Conservation (phyloP, 2,113 vertebrate species). For the Formicarius rufipectus region DNA sequence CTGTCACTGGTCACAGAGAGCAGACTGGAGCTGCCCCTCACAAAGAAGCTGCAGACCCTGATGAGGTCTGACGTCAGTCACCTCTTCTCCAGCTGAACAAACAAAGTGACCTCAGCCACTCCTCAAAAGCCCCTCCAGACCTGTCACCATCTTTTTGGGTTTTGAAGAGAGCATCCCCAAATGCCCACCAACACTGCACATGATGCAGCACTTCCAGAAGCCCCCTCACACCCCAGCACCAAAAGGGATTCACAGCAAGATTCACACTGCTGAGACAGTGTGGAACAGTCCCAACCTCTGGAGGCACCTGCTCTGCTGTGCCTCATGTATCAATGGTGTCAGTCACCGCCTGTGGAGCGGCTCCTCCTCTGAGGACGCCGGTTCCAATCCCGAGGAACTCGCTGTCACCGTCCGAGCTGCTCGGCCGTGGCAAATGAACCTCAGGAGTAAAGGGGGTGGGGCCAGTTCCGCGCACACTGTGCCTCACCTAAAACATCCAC, state of each 20-base stretch:
- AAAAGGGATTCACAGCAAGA: background rate
- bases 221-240: too few relatives aligned
- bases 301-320: background rate
- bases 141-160: background rate
- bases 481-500: too few relatives aligned
- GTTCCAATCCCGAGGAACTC: too few relatives aligned
- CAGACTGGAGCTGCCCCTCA: fast-evolving
- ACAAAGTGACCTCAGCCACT: background rate
- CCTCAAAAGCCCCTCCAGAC: background rate
- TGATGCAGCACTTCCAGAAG: background rate
- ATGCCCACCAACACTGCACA: background rate
- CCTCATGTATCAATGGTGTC: fast-evolving
- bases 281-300: background rate
- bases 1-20: background rate
- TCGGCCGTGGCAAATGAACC: too few relatives aligned
- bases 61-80: background rate
- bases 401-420: too few relatives aligned
- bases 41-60: background rate
- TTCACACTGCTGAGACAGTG: background rate
- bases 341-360: too few relatives aligned
- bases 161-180: background rate
- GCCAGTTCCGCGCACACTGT: too few relatives aligned
- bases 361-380: too few relatives aligned
- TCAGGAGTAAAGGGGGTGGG: too few relatives aligned
- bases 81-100: background rate